These are phyloP conservation scores for Rhea pennata DNA, from an alignment of 2,113 vertebrate genomes.

Conservation along the genomic window DNA sequence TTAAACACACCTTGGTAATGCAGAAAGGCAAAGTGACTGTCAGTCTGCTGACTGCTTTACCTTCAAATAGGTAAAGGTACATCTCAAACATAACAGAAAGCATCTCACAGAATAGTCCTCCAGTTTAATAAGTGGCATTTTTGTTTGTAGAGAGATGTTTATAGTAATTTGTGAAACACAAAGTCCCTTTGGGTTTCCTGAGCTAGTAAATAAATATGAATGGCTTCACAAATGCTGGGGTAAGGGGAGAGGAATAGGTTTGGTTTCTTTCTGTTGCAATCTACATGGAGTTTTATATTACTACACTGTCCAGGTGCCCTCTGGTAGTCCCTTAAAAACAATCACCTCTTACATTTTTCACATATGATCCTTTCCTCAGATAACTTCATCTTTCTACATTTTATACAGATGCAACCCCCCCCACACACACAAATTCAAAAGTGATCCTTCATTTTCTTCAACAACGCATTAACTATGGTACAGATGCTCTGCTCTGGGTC, in stretches of 20 bases:
- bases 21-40: not conserved
- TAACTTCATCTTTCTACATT: not conserved
- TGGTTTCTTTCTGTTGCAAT: not conserved
- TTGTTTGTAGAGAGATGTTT: not conserved
- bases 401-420: not conserved
- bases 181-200: not conserved
- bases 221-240: not conserved
- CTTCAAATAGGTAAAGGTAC: not conserved
- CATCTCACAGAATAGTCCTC: not conserved
- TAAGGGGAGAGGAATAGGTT: not conserved
- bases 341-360: not conserved
- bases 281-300: not conserved
- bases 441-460: not conserved
- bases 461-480: not conserved
- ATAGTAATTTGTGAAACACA: not conserved
- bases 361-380: not conserved
- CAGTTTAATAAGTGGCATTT: not conserved
- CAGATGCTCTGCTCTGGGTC: constrained; percentile 17
- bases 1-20: not conserved
- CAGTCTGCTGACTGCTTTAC: not conserved
- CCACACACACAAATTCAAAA: not conserved
- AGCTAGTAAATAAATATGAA: not conserved
- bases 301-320: not conserved
- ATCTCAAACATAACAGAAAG: not conserved
- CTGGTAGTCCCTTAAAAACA: not conserved